These are phyloP conservation scores for Poicephalus meyeri DNA, from an alignment of 2,113 vertebrate genomes.

Conservation along the genomic window DNA sequence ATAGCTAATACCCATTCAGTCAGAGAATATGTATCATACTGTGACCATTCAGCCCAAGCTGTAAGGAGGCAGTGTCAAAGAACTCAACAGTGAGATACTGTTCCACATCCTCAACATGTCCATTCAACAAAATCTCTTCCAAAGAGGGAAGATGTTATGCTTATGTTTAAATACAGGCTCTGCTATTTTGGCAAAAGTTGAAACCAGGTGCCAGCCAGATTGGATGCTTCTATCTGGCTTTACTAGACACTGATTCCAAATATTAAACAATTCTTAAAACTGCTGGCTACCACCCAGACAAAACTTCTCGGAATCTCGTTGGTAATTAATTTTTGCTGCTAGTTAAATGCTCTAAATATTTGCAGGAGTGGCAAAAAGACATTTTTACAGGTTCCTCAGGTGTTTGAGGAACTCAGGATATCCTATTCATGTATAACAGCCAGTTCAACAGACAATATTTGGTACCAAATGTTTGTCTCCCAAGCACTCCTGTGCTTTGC, in stretches of 20 bases:
- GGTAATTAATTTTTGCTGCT: background rate
- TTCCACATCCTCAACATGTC: conserved; percentile 39
- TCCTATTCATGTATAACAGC: accelerated
- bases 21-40: conserved; percentile 19
- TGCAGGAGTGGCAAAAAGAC: background rate
- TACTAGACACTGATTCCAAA: background rate
- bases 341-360: background rate
- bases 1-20: background rate
- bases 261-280: background rate
- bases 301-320: background rate
- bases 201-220: background rate
- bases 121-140: background rate
- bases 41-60: conserved; percentile 30
- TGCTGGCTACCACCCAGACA: background rate
- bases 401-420: background rate
- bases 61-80: conserved; percentile 24
- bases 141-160: conserved; percentile 7
- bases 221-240: background rate
- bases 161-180: conserved; percentile 8
- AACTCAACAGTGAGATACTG: conserved; percentile 39
- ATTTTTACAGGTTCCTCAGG: background rate
- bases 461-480: background rate
- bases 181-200: conserved; percentile 9
- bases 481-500: background rate
- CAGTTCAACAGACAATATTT: background rate